phyloP scores from a whole-genome alignment of 2,113 vertebrate genomes.

The Tangachromis dhanisi region DNA sequence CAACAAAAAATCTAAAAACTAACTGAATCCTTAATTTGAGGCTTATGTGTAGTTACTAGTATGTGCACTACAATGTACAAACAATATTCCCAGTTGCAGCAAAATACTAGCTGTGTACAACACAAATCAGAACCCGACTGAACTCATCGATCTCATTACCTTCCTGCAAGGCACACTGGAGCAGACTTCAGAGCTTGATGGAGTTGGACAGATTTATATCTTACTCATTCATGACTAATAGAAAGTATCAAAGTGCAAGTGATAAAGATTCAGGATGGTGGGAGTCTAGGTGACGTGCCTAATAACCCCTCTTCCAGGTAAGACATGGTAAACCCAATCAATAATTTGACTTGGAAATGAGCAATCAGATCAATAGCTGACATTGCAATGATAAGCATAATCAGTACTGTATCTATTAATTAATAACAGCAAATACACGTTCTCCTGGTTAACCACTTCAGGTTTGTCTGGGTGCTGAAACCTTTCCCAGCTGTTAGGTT shows the following conservation, averaged over 20 bases:
- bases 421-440: background rate
- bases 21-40: background rate
- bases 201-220: constrained; percentile 56
- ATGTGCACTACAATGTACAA: background rate
- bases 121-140: background rate
- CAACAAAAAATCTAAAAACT: background rate
- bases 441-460: background rate
- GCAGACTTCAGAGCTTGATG: background rate
- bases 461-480: background rate
- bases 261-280: constrained; percentile 51
- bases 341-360: background rate
- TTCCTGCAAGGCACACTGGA: constrained; percentile 7
- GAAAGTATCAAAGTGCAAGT: constrained; percentile 66
- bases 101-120: background rate
- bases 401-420: background rate
- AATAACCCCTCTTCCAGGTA: background rate
- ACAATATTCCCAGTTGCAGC: background rate
- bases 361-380: background rate
- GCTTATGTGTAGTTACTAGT: background rate
- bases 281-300: background rate
- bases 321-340: background rate
- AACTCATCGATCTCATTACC: constrained; percentile 37
- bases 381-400: background rate
- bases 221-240: constrained; percentile 47
- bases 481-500: background rate